Conservation (phyloP, 2,113 vertebrate species). For the Psittacus erithacus region DNA sequence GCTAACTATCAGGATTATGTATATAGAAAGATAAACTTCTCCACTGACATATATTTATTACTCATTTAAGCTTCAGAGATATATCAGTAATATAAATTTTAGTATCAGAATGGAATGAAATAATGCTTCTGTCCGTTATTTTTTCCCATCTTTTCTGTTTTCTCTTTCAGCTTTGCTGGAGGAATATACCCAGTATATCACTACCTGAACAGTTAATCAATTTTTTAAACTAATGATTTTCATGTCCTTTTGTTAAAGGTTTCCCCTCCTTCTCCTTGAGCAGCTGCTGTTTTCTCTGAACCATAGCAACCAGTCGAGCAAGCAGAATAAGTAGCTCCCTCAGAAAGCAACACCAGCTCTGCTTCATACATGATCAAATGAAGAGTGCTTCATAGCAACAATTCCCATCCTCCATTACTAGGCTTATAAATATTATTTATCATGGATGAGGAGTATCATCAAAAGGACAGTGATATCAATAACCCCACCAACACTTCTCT, state of each 20-base stretch:
- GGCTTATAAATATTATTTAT: background rate
- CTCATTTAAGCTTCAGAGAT: background rate
- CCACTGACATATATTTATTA: background rate
- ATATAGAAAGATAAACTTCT: background rate
- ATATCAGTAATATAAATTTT: background rate
- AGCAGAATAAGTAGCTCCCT: constrained; percentile 9
- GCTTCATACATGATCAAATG: background rate
- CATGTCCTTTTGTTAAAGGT: constrained; percentile 18
- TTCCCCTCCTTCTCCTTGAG: background rate
- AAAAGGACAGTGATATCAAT: background rate
- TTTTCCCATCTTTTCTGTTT: background rate
- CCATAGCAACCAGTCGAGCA: constrained; percentile 52
- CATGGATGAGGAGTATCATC: background rate
- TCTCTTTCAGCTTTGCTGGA: background rate
- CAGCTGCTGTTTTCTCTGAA: constrained; percentile 56
- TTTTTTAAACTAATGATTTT: constrained; percentile 41
- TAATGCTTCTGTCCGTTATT: background rate
- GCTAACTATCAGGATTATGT: background rate
- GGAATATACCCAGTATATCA: background rate
- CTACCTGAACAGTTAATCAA: constrained; percentile 23
- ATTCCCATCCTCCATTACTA: background rate
- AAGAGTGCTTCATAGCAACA: constrained; percentile 1
- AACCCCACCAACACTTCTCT: background rate
- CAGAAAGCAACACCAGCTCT: constrained; percentile 15
- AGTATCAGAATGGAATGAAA: background rate